phyloP scores from a whole-genome alignment of 2,797 vertebrate species.

The Leptatherina wallacei region DNA sequence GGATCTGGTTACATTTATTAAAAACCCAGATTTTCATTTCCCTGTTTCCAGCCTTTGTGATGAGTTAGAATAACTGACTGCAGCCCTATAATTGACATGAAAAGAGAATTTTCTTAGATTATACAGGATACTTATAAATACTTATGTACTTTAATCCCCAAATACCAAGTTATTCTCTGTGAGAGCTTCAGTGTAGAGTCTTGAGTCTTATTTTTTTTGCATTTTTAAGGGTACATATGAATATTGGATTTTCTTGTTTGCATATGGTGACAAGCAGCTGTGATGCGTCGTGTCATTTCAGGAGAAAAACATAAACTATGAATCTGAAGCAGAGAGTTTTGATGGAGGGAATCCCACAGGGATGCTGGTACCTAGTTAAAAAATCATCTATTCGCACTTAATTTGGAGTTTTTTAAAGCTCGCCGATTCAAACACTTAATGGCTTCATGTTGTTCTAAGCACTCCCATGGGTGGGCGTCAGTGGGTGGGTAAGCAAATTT shows the following conservation, averaged over 20 bases:
- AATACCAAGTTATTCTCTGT: not conserved
- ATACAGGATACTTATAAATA: not conserved
- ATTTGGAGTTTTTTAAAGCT: conserved; percentile 22
- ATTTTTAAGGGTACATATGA: not conserved
- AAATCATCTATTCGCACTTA: not conserved
- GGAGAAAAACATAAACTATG: not conserved
- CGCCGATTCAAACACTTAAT: not conserved
- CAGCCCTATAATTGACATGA: not conserved
- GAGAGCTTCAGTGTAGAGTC: not conserved
- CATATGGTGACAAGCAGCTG: not conserved
- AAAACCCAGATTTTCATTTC: not conserved
- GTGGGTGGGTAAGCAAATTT: conserved; percentile 3
- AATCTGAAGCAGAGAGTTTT: conserved; percentile 6
- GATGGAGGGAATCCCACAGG: conserved; percentile 13
- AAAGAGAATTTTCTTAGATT: not conserved
- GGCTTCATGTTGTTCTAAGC: conserved; percentile 15
- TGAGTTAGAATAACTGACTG: not conserved
- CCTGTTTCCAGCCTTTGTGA: not conserved
- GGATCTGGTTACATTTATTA: not conserved
- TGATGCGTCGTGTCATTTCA: conserved; percentile 4
- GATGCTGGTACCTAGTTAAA: not conserved
- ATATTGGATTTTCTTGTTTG: not conserved
- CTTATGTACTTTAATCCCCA: not conserved
- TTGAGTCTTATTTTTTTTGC: too few relatives aligned
- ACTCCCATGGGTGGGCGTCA: conserved; percentile 3